Evolutionary conservation across 2,113 vertebrate species (phyloP).

Genomic region (Dromaius novaehollandiae): DNA sequence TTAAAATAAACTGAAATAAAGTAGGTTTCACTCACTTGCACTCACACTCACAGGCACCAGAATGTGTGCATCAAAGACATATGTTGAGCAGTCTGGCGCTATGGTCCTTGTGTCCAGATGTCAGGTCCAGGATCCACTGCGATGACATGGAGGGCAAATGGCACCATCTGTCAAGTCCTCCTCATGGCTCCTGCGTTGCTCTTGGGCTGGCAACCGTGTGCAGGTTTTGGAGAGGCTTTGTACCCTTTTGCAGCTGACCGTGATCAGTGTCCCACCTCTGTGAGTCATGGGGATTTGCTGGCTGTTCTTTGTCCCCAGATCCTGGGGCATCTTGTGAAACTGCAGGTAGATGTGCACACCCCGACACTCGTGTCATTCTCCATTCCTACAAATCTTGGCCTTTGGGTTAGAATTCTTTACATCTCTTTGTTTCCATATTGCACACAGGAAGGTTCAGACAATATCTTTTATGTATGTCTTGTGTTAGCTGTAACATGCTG

Average conservation of each 20-base stretch:
- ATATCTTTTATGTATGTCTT: neutral
- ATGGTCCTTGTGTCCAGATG: neutral
- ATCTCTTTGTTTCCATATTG: neutral
- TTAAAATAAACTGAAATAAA: neutral
- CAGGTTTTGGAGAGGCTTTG: neutral
- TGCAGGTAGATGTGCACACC: neutral
- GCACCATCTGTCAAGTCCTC: neutral
- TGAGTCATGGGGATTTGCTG: neutral
- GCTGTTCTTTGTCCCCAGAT: neutral
- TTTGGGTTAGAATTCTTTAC: neutral
- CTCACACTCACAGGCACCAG: neutral
- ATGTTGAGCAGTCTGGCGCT: neutral
- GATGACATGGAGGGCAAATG: neutral
- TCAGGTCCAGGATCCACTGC: neutral
- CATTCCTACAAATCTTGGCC: neutral
- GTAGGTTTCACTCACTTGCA: neutral
- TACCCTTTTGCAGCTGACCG: neutral
- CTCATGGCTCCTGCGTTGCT: neutral
- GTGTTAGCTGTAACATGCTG: neutral
- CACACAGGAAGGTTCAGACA: neutral
- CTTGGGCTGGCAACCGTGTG: neutral
- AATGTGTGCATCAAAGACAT: too few species aligned
- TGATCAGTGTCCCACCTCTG: neutral
- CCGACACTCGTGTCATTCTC: neutral
- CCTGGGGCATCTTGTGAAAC: neutral